phyloP scores from a whole-genome alignment of 92 coral and sea anemone genomes.

The Epizoanthus illoricatus region DNA sequence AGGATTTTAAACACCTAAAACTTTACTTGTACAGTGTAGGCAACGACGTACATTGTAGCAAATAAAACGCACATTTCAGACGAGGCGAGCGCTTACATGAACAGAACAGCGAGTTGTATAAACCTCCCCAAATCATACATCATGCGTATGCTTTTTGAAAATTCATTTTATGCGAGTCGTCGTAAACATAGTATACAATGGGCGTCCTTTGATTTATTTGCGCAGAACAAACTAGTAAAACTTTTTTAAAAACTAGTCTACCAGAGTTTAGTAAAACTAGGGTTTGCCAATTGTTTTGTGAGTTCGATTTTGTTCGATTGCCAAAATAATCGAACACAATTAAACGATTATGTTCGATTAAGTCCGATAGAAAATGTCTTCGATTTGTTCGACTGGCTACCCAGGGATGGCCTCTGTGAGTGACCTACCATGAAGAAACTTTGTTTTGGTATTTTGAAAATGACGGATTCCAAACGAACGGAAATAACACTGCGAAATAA shows the following conservation, averaged over 20 bases:
- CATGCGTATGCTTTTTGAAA: constrained; percentile 21
- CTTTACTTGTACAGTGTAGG: neutral
- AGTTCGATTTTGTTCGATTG: too few species aligned
- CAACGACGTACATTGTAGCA: too few species aligned
- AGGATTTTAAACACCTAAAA: constrained; percentile 77
- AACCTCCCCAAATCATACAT: constrained; percentile 6
- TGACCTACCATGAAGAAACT: too few species aligned
- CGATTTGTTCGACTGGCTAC: too few species aligned
- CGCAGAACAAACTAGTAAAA: constrained; percentile 55
- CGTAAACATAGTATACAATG: constrained; percentile 63
- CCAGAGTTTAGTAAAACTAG: constrained; percentile 38
- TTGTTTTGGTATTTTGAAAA: too few species aligned
- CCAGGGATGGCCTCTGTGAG: too few species aligned
- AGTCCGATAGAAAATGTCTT: too few species aligned
- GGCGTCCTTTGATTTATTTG: constrained; percentile 56
- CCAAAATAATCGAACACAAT: too few species aligned
- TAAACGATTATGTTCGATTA: too few species aligned
- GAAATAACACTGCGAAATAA: too few species aligned
- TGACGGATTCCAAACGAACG: too few species aligned
- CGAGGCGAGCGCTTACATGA: neutral
- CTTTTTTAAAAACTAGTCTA: too few species aligned
- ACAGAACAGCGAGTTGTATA: constrained; percentile 20
- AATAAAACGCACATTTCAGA: neutral
- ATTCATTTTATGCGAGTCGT: constrained; percentile 54
- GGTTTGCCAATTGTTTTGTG: neutral